phyloP scores from a whole-genome alignment of 2,888 invertebrate species.

The Stenichneumon culpator region DNA sequence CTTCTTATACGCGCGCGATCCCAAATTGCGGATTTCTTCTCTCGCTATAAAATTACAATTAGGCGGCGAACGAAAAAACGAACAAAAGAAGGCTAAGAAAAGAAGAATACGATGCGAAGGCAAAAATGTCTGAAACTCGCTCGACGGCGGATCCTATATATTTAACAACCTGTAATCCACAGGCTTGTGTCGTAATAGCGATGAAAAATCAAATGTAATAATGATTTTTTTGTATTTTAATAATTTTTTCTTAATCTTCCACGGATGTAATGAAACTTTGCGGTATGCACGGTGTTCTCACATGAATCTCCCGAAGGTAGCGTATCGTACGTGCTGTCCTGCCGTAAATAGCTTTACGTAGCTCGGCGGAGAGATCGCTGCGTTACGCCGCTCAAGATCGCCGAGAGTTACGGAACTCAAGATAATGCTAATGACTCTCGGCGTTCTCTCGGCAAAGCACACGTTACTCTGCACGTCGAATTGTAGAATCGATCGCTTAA shows the following conservation, averaged over 20 bases:
- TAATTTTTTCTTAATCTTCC: background rate
- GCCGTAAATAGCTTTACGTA: slow-evolving; percentile 43
- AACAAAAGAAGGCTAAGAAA: slow-evolving; percentile 17
- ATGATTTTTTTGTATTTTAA: slow-evolving; percentile 31
- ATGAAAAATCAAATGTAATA: slow-evolving; percentile 32
- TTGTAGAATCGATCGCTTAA: slow-evolving; percentile 69
- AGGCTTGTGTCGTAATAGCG: background rate
- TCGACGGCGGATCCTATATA: background rate
- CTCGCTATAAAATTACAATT: slow-evolving; percentile 71
- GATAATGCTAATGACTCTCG: slow-evolving; percentile 69
- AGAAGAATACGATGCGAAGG: background rate
- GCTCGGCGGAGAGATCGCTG: slow-evolving; percentile 48
- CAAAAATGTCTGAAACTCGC: slow-evolving; percentile 13
- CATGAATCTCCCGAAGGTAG: slow-evolving; percentile 60
- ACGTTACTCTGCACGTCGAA: slow-evolving; percentile 58
- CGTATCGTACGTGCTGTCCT: slow-evolving; percentile 52
- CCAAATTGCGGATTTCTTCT: slow-evolving; percentile 69
- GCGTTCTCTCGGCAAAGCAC: slow-evolving; percentile 46
- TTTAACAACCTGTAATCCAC: slow-evolving; percentile 29
- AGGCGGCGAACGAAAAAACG: slow-evolving; percentile 51
- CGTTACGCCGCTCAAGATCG: slow-evolving; percentile 59
- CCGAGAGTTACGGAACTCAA: slow-evolving; percentile 60
- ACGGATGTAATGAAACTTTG: slow-evolving; percentile 35
- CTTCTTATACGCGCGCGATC: slow-evolving; percentile 61
- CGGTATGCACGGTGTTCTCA: slow-evolving; percentile 43